These are phyloP conservation scores for Andrena bicolor DNA, from an alignment of 2,888 invertebrate genomes.

Conservation along the genomic window DNA sequence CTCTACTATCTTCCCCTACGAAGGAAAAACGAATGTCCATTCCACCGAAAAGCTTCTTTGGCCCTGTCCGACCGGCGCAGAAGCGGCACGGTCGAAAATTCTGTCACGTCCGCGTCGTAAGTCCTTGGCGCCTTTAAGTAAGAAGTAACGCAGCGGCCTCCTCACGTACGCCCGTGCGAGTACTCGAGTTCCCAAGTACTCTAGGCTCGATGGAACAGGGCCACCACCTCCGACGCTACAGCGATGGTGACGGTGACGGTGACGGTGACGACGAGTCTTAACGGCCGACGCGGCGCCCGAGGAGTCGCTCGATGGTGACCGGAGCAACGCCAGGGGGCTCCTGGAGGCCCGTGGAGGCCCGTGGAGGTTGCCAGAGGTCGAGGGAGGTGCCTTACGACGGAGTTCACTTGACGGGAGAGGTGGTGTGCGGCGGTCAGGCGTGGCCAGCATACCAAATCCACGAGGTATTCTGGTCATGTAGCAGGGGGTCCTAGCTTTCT, in stretches of 20 bases:
- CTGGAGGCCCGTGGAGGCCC: slow-evolving; percentile 47
- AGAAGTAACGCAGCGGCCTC: slow-evolving; percentile 71
- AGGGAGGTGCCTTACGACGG: slow-evolving; percentile 69
- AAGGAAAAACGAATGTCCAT: slow-evolving; percentile 1
- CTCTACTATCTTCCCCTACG: not conserved
- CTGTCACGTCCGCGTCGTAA: slow-evolving; percentile 83
- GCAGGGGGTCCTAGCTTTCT: slow-evolving; percentile 74
- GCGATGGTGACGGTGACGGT: no score
- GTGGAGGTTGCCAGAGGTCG: slow-evolving; percentile 41
- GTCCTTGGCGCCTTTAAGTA: slow-evolving; percentile 81
- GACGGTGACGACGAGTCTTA: not conserved
- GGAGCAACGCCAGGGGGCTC: slow-evolving; percentile 44
- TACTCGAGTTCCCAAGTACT: slow-evolving; percentile 75
- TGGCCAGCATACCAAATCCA: slow-evolving; percentile 84
- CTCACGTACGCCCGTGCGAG: slow-evolving; percentile 34
- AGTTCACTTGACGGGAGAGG: slow-evolving; percentile 79
- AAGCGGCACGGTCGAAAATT: slow-evolving; percentile 75
- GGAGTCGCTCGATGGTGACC: slow-evolving; percentile 33
- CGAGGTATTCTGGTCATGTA: slow-evolving; percentile 85
- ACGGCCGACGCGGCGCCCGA: slow-evolving; percentile 1
- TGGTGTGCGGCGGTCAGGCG: slow-evolving; percentile 81
- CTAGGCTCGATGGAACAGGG: slow-evolving; percentile 60
- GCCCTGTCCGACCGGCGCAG: slow-evolving; percentile 27
- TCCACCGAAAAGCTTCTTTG: not conserved
- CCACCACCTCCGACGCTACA: slow-evolving; percentile 37